A percentile compares a stretch with the other conserved stretches of the same genome.
These are phyloP conservation scores for Dromaius novaehollandiae DNA, from an alignment of 2,113 vertebrate species.

Conservation along the genomic window DNA sequence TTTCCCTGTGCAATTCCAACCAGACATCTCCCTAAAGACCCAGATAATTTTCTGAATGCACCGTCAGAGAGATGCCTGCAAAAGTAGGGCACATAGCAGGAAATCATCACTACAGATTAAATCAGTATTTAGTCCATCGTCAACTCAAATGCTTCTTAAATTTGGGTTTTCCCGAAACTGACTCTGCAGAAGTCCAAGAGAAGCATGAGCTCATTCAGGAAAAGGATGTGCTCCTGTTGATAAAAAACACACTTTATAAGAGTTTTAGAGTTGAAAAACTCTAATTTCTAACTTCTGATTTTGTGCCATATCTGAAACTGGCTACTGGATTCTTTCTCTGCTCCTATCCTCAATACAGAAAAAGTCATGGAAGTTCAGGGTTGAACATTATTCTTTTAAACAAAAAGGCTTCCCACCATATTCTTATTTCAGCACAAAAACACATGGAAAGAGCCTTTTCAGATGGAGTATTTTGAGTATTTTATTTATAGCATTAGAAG, in stretches of 20 bases:
- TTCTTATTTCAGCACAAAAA: not conserved
- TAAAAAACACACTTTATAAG: not conserved
- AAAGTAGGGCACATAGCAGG: not conserved
- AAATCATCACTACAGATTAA: not conserved
- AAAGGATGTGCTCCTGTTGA: not conserved
- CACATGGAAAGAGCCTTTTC: not conserved
- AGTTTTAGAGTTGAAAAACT: not conserved
- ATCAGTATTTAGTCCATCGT: not conserved
- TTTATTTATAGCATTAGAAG: not conserved
- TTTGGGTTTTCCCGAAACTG: not conserved
- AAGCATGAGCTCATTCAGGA: not conserved
- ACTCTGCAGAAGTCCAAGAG: not conserved
- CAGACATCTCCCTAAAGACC: not conserved
- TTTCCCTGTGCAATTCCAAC: constrained; percentile 3
- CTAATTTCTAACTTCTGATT: not conserved
- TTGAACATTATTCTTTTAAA: not conserved
- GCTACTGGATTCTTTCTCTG: not conserved
- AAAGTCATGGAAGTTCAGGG: not conserved
- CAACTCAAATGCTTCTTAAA: not conserved
- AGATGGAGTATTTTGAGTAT: not conserved
- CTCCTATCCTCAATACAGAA: not conserved
- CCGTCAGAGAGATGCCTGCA: not conserved
- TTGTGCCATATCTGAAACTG: not conserved
- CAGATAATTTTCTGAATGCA: not conserved
- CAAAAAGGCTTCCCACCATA: not conserved